Evolutionary conservation across 2,888 invertebrate species (phyloP).

Genomic region (Caenorhabditis japonica): DNA sequence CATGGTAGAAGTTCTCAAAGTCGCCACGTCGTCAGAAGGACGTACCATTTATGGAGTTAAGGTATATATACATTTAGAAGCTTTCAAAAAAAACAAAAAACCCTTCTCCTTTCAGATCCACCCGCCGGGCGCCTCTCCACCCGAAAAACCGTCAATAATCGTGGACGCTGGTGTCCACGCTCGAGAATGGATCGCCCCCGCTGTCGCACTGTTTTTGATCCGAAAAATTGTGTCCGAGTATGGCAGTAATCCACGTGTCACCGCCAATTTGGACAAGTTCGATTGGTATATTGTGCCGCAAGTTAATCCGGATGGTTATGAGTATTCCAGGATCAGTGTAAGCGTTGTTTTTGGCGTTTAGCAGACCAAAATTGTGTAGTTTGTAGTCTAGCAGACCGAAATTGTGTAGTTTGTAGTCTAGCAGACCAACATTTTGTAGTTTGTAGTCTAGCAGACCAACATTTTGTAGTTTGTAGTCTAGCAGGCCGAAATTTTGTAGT

Average conservation of each 20-base stretch:
- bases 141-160: constrained; percentile 70
- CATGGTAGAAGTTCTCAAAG: constrained; percentile 63
- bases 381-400: too few relatives aligned
- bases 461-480: too few relatives aligned
- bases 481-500: too few relatives aligned
- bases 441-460: too few relatives aligned
- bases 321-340: constrained; percentile 69
- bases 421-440: too few relatives aligned
- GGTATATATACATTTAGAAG: constrained; percentile 33
- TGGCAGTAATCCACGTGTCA: constrained; percentile 59
- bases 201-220: constrained; percentile 71
- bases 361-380: too few relatives aligned
- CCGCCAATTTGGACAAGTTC: constrained; percentile 66
- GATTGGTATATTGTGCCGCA: constrained; percentile 76
- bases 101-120: constrained; percentile 32
- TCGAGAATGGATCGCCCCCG: constrained; percentile 75
- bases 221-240: constrained; percentile 65
- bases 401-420: too few relatives aligned
- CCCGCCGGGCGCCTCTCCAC: constrained; percentile 21
- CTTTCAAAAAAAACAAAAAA: too few relatives aligned
- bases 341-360: constrained; percentile 2
- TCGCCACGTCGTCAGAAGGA: constrained; percentile 71
- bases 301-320: constrained; percentile 76
- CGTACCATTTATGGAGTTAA: constrained; percentile 68
- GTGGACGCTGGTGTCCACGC: constrained; percentile 76